These are phyloP conservation scores for Aphis gossypii DNA, from an alignment of 1,140 invertebrate genomes.

Conservation along the genomic window DNA sequence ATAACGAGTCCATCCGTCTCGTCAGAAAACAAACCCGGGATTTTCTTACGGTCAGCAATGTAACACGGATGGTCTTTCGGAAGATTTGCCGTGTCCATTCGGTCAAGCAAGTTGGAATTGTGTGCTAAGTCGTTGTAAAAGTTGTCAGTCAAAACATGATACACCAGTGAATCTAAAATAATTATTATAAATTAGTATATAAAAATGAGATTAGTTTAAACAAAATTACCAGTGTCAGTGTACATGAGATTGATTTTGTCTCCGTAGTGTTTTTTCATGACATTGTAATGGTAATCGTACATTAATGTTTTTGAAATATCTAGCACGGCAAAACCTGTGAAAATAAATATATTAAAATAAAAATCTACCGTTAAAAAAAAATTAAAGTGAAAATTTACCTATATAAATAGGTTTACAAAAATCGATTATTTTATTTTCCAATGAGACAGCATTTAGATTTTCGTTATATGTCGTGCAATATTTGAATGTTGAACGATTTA, in stretches of 20 bases:
- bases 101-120: not conserved
- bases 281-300: slow-evolving; percentile 6
- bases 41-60: no score
- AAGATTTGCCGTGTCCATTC: not conserved
- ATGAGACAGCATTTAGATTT: not conserved
- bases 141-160: not conserved
- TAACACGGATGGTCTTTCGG: not conserved
- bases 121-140: not conserved
- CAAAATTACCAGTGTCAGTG: not conserved
- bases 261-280: not conserved
- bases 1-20: no score
- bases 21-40: no score
- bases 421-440: slow-evolving; percentile 17
- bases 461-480: not conserved
- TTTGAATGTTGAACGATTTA: not conserved
- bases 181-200: not conserved
- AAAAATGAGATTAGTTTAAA: not conserved
- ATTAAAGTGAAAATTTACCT: no score
- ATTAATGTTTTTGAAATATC: not conserved
- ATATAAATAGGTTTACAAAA: not conserved
- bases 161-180: slow-evolving; percentile 18
- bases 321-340: not conserved
- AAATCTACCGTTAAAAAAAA: no score
- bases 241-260: not conserved
- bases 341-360: no score